Base-by-base conservation (phyloP, 1,140 invertebrate genomes). In the Meloidogyne hapla region DNA sequence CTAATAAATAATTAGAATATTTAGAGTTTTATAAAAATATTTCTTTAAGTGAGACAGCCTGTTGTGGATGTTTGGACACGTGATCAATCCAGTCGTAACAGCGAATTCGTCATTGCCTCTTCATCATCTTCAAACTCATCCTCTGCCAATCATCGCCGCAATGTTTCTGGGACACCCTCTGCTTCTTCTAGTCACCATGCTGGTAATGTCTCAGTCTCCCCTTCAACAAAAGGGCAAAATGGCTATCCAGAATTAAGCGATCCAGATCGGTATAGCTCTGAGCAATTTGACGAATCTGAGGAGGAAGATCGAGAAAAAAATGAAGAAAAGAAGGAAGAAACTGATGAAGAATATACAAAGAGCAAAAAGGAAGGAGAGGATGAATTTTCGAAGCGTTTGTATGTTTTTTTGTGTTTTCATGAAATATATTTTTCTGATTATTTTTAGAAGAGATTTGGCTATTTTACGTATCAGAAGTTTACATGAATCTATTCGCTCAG, bases 31-130 rank as follows among this genome's bases (percentile, higher is more conserved):
- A n/a, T 6, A 33, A 33, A 33, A 1, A 6, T 33, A 6, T 33
- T 33, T 8, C 33, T 33, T 33, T 33, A 33, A 33, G 33, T 4
- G 4, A 33, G 33, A 33, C 33, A 33, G 9, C 33, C 15, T 6
- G 48, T 56, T n/a, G 48, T 56, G n/a, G n/a, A 56, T 56, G 48
- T 56, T n/a, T 56, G 48, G 48, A 56, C 48, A 56, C 48, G 48
- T 56, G 48, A 56, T n/a, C 48, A 56, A 8, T 56, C 48, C 2
- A 56, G 48, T 21, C 48, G 48, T 56, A 56, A 56, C n/a, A 56
- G 48, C n/a, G 48, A 56, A 56, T 18, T n/a, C n/a, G 48, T 56
- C 6, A 56, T 56, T n/a, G 18, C 48, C 6, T n/a, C n/a, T 56
- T n/a, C 18, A n/a, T 56, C 48, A 56, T 56, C 48, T 56, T 56